These are phyloP conservation scores for Subanguina moxae DNA, from an alignment of 1,140 invertebrate genomes.

Conservation along the genomic window DNA sequence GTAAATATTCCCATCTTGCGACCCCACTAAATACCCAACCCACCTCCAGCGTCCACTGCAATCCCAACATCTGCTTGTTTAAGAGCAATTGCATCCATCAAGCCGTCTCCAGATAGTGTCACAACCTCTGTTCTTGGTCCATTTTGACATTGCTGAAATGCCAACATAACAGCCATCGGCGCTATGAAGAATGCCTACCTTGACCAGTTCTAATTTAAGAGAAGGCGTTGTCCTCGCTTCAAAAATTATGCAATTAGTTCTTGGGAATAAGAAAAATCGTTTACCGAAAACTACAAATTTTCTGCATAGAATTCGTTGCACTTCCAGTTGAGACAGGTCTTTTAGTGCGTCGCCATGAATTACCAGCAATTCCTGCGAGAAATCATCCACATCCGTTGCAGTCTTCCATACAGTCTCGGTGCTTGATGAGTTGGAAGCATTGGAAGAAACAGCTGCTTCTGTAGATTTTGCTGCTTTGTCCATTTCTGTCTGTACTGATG, in stretches of 20 bases:
- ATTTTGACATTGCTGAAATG: constrained; percentile 31
- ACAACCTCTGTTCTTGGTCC: constrained; percentile 63
- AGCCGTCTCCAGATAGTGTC: constrained; percentile 76
- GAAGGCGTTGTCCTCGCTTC: constrained; percentile 77
- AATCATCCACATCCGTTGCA: constrained; percentile 46
- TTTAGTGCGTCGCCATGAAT: constrained; percentile 31
- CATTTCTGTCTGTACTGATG: not conserved
- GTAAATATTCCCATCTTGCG: too few relatives aligned
- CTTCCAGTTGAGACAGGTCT: constrained; percentile 21
- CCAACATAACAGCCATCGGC: not conserved
- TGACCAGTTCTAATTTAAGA: constrained; percentile 77
- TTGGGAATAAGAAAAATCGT: too few relatives aligned
- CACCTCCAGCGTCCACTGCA: too few relatives aligned
- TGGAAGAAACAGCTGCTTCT: too few relatives aligned
- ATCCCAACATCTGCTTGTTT: constrained; percentile 76
- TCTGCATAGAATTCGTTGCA: constrained; percentile 13
- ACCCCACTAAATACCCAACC: too few relatives aligned
- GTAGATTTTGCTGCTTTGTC: constrained; percentile 1
- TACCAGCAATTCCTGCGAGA: constrained; percentile 10
- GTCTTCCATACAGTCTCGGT: constrained; percentile 52
- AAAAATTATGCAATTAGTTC: too few relatives aligned
- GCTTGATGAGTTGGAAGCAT: too few relatives aligned
- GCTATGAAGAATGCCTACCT: too few relatives aligned
- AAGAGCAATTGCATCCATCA: constrained; percentile 75
- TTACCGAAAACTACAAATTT: constrained; percentile 73